Percentiles rank a stretch among this genome's conserved stretches.
These are phyloP conservation scores for Protophormia terraenovae DNA, from an alignment of 2,888 invertebrate species.

Conservation along the genomic window DNA sequence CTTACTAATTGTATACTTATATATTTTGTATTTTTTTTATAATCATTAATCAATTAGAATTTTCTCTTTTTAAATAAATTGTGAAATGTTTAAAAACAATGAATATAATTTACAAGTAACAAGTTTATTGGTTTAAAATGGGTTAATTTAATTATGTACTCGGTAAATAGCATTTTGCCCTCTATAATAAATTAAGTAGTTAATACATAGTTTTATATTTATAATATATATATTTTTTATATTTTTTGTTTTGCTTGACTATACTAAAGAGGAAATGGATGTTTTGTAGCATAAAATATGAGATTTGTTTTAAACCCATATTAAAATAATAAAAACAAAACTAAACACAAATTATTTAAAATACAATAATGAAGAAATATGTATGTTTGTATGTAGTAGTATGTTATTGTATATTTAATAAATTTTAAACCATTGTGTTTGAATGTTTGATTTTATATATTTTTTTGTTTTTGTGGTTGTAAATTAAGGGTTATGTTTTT, in stretches of 20 bases:
- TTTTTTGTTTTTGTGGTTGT: conserved; percentile 7
- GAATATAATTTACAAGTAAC: not conserved
- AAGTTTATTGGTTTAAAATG: conserved; percentile 34
- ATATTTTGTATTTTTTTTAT: no score
- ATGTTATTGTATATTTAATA: conserved; percentile 29
- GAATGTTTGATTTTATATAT: conserved; percentile 41
- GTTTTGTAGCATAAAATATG: conserved; percentile 36
- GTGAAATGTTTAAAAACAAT: not conserved
- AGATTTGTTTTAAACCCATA: conserved; percentile 29
- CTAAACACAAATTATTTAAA: not conserved
- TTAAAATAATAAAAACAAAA: conserved; percentile 2
- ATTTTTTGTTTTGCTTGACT: conserved; percentile 4
- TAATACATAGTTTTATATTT: conserved; percentile 16
- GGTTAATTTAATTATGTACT: conserved; percentile 46
- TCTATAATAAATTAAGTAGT: conserved; percentile 34
- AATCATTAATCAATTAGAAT: not conserved
- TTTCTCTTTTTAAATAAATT: not conserved
- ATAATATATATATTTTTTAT: not conserved
- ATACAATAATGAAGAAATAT: not conserved
- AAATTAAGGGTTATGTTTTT: conserved; percentile 26
- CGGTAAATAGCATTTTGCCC: conserved; percentile 22
- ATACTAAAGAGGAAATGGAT: conserved; percentile 56
- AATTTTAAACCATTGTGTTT: conserved; percentile 40
- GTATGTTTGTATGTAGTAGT: not conserved
- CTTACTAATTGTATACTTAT: no score